Percentiles rank a stretch among this genome's conserved stretches.
Conservation (phyloP, 2,888 invertebrate species). For the Clanis bilineata region DNA sequence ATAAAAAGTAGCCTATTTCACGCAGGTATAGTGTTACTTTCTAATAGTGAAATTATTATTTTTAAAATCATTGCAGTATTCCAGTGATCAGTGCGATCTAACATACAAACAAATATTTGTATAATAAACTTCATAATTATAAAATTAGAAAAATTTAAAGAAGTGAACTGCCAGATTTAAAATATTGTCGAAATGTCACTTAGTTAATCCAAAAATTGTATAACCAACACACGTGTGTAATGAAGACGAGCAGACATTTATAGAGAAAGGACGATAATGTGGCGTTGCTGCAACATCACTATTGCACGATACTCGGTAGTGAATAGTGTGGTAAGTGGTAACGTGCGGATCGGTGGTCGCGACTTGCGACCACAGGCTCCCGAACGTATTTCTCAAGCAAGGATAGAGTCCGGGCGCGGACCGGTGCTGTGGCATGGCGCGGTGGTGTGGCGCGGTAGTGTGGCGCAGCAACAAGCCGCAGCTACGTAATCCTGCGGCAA, state of each 20-base stretch:
- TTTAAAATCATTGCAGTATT: too few species aligned
- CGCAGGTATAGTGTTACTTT: too few species aligned
- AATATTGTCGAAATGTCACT: neutral
- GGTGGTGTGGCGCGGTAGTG: too few species aligned
- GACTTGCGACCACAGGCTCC: constrained; percentile 52
- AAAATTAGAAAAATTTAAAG: too few species aligned
- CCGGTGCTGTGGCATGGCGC: too few species aligned
- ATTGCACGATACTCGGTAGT: too few species aligned
- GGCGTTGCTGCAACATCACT: constrained; percentile 29
- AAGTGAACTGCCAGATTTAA: neutral
- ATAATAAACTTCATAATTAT: too few species aligned
- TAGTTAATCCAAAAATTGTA: neutral
- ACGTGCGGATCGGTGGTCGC: constrained; percentile 28
- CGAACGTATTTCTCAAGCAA: constrained; percentile 52
- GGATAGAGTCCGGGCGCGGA: constrained; percentile 53
- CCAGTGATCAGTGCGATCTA: too few species aligned
- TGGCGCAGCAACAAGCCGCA: constrained; percentile 41
- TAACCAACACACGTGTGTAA: neutral
- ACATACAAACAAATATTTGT: too few species aligned
- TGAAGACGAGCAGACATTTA: constrained; percentile 12
- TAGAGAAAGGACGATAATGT: constrained; percentile 40
- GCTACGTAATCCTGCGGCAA: constrained; percentile 78
- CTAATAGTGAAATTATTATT: too few species aligned
- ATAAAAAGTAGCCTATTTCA: too few species aligned
- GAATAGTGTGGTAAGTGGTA: constrained; percentile 40